Conservation (phyloP, 2,888 invertebrate species). For the Malthinus seriepunctatus region DNA sequence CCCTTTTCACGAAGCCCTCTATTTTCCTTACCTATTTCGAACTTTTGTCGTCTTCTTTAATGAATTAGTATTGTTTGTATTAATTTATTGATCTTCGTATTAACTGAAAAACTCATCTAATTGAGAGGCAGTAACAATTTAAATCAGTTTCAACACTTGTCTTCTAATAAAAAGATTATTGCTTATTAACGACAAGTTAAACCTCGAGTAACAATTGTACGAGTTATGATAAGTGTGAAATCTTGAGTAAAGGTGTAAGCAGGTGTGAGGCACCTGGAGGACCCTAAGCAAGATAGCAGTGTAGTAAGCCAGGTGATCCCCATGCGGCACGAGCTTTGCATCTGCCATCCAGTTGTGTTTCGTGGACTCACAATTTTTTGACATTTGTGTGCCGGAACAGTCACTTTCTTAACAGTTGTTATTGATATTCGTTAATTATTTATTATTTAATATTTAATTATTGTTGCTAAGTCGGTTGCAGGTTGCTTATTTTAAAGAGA, state of each 20-base stretch:
- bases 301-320: conserved; percentile 42
- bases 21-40: too few relatives aligned
- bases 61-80: too few relatives aligned
- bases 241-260: conserved; percentile 31
- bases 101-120: too few relatives aligned
- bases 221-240: conserved; percentile 20
- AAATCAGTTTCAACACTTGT: too few relatives aligned
- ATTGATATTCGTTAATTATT: conserved; percentile 21
- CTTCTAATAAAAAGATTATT: too few relatives aligned
- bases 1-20: too few relatives aligned
- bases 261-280: conserved; percentile 49
- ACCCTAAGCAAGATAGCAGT: conserved; percentile 38
- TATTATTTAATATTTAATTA: background rate
- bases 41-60: too few relatives aligned
- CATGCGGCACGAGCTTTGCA: conserved; percentile 42
- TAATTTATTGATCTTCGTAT: too few relatives aligned
- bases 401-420: conserved; percentile 32
- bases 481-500: background rate
- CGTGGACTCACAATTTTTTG: conserved; percentile 37
- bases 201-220: too few relatives aligned
- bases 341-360: conserved; percentile 41
- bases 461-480: background rate
- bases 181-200: too few relatives aligned
- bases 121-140: too few relatives aligned
- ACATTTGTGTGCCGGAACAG: conserved; percentile 38